phyloP scores from a whole-genome alignment of 2,888 invertebrate genomes.

The Ectemnius cavifrons region DNA sequence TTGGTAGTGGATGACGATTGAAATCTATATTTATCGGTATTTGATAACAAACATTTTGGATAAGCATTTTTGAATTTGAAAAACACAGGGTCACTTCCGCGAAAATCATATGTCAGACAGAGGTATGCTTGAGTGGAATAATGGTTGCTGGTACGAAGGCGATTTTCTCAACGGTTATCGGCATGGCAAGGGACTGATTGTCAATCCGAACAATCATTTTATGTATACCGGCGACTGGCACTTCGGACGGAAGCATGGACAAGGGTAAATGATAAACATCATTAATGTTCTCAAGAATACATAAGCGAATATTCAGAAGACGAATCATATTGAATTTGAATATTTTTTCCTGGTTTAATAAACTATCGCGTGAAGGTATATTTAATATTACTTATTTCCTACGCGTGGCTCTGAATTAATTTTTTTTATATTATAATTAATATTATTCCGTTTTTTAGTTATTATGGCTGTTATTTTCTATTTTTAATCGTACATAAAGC shows the following conservation, averaged over 20 bases:
- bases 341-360: too few relatives aligned
- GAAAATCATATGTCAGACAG: conserved; percentile 80
- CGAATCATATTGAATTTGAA: too few relatives aligned
- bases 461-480: neutral
- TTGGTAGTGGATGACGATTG: too few relatives aligned
- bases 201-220: conserved; percentile 52
- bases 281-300: too few relatives aligned
- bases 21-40: too few relatives aligned
- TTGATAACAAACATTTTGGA: neutral
- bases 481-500: too few relatives aligned
- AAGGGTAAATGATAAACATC: conserved; percentile 65
- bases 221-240: conserved; percentile 78
- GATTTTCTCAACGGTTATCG: conserved; percentile 81
- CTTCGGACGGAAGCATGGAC: conserved; percentile 74
- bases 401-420: too few relatives aligned
- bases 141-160: conserved; percentile 81
- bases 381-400: too few relatives aligned
- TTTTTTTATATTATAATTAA: too few relatives aligned
- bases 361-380: too few relatives aligned
- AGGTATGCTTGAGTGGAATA: conserved; percentile 80
- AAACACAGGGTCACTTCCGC: conserved; percentile 80
- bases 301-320: too few relatives aligned
- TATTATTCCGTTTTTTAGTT: too few relatives aligned
- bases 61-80: conserved; percentile 14
- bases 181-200: conserved; percentile 75